Base-by-base conservation (phyloP, 30 jellyfish, hydroid and myxozoan genomes). In the Mastigias papua region DNA sequence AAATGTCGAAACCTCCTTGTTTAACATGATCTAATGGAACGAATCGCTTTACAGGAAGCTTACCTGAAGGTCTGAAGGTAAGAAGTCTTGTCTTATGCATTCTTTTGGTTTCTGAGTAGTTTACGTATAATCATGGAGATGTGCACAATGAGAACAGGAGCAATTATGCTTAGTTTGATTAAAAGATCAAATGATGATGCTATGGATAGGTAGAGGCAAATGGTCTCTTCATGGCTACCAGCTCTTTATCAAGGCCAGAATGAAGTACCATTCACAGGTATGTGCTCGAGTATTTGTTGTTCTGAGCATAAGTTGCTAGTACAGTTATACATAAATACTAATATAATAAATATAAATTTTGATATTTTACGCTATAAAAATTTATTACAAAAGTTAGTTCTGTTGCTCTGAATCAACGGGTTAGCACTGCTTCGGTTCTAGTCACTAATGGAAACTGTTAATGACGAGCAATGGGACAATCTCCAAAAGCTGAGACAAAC, bases 271-370 rank as follows among this genome's bases (percentile, higher is more conserved):
- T 37, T 3, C 6, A 37, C 54, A 37, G 6, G 54, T n/a, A 37
- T 37, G 54, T 37, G 54, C 54, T 37, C 16, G 7, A 1, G 17
- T 4, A 51, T 51, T 51, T 4, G 17, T 17, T 51, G 5, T 51
- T 46, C 60, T 6, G 16, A 21, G 5, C 67, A 51, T 9, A 10
- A 21, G 25, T 2, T 10, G 67, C 27, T 11, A 27, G 20, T 23
- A 63, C 34, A 10, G 21, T 63, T 10, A 28, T 72, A 72, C 83
- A 79, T 79, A 79, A 79, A 64, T 79, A 79, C 79, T 35, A 20
- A 79, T 79, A 50, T 64, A 79, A 79, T 79, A 79, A 79, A 79
- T 79, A 79, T 33, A 79, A 63, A 61, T 42, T 79, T 62, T 66
- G 74, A 46, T 32, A 54, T 79, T 63, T 62, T 61, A 73, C 69